Conservation (phyloP, 2,888 invertebrate species). For the Trissoscelio sp. region DNA sequence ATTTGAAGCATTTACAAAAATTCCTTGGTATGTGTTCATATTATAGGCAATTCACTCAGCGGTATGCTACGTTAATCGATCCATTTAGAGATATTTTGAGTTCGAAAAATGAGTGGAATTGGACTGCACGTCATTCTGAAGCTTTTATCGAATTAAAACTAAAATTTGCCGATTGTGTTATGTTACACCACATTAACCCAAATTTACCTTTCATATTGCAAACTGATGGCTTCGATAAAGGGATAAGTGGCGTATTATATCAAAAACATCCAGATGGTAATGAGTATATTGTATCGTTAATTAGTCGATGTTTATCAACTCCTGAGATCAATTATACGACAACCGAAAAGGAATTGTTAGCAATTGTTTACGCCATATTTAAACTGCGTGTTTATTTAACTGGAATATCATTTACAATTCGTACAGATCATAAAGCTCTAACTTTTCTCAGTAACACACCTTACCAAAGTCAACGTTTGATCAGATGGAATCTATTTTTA, state of each 20-base stretch:
- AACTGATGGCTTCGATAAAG: slow-evolving; percentile 37
- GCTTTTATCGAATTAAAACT: slow-evolving; percentile 20
- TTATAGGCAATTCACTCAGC: slow-evolving; percentile 62
- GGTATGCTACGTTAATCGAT: slow-evolving; percentile 34
- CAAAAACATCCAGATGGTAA: slow-evolving; percentile 7
- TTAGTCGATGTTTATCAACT: slow-evolving; percentile 27
- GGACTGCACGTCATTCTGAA: slow-evolving; percentile 14
- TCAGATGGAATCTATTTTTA: slow-evolving; percentile 30
- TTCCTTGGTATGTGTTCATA: slow-evolving; percentile 70
- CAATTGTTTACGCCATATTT: slow-evolving; percentile 34
- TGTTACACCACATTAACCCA: slow-evolving; percentile 8
- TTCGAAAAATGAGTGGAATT: slow-evolving; percentile 29
- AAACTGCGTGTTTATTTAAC: slow-evolving; percentile 26
- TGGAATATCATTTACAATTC: slow-evolving; percentile 12
- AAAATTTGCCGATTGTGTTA: slow-evolving; percentile 24
- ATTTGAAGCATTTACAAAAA: slow-evolving; percentile 71
- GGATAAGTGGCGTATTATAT: slow-evolving; percentile 34
- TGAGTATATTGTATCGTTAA: slow-evolving; percentile 23
- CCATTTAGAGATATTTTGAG: slow-evolving; percentile 62
- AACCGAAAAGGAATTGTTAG: slow-evolving; percentile 30
- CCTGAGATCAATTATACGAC: slow-evolving; percentile 21
- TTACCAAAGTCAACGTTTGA: slow-evolving; percentile 29
- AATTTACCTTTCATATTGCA: slow-evolving; percentile 24
- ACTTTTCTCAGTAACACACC: slow-evolving; percentile 26
- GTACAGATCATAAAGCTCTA: slow-evolving; percentile 41